Percentiles rank a stretch among this genome's conserved stretches.
Conservation (phyloP, 2,113 vertebrate genomes). For the Ranitomeya imitator region DNA sequence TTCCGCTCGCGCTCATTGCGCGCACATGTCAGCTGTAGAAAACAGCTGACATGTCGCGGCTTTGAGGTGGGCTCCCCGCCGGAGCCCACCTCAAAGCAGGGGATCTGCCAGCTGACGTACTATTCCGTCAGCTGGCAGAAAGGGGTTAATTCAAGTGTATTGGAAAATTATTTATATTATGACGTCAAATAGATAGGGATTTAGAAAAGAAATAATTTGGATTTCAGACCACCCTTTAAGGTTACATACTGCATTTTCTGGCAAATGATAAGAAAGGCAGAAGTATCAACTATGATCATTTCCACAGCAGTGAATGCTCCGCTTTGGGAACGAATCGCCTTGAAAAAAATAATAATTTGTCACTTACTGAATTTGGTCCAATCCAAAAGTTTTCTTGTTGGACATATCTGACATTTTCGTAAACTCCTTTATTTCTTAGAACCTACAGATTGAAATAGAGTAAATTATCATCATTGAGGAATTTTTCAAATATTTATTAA, state of each 20-base stretch:
- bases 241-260: not conserved
- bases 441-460: constrained; percentile 73
- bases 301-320: not conserved
- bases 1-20: too few relatives aligned
- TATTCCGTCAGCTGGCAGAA: too few relatives aligned
- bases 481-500: not conserved
- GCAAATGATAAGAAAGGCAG: not conserved
- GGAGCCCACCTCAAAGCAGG: too few relatives aligned
- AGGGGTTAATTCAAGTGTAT: too few relatives aligned
- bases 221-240: too few relatives aligned
- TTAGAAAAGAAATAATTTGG: too few relatives aligned
- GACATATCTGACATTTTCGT: constrained; percentile 97
- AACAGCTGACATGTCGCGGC: too few relatives aligned
- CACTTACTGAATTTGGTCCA: constrained; percentile 92
- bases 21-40: too few relatives aligned
- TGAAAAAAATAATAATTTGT: not conserved
- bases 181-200: too few relatives aligned
- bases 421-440: constrained; percentile 94
- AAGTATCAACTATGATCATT: not conserved
- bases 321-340: not conserved
- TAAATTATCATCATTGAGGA: not conserved
- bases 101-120: too few relatives aligned
- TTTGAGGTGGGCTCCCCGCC: too few relatives aligned
- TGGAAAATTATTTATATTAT: too few relatives aligned
- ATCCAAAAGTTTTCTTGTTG: constrained; percentile 99